Evolutionary conservation across 2,888 invertebrate species (phyloP), one percentile per base, ranked within the genome.

Genomic region (Petrolisthes manimaculis): DNA sequence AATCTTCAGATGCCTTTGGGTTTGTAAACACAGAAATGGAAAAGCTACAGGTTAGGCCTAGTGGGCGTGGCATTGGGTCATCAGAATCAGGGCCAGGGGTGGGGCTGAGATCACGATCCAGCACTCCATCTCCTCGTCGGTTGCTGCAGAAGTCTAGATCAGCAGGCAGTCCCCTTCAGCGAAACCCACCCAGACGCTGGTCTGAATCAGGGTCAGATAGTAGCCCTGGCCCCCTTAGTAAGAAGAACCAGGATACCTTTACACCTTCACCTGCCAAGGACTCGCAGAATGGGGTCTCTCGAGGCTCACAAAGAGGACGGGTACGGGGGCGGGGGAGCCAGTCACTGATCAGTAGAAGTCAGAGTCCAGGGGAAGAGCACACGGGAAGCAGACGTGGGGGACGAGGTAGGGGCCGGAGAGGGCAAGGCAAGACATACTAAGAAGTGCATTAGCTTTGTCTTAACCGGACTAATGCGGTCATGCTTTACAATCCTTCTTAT

Each of bases 21-120:
- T 89, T 89, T 80, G 86, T 89, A 3, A 83, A 86, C 61, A 80
- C 56, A n/a, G 89, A 89, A 74, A 86, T 89, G 86, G 89, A 89
- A 51, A 89, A 89, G 54, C 83, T 86, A 12, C 86, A 89, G 74
- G 89, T 83, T 0, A 86, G 78, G 21, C 71, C 67, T 5, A 51
- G 77, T n/a, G 61, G 86, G 69, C 54, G 71, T 56, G 71, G 69
- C 9, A 6, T 51, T 75, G 67, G 71, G 5, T 67, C 81, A 56
- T 61, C 67, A 71, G n/a, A 21, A n/a, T 77, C 51, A 3, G 77
- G 77, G 9, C 12, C 51, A 37, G 69, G 75, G 12, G 53, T 61
- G 53, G 61, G 53, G 5, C 54, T 21, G 5, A 86, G 86, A 67
- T 86, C 86, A 21, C 83, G 83, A 55, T 83, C 87, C 51, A 83